Percentiles rank a stretch among this genome's conserved stretches.
phyloP scores from a whole-genome alignment of 2,888 invertebrate species.

The Lysandra bellargus region DNA sequence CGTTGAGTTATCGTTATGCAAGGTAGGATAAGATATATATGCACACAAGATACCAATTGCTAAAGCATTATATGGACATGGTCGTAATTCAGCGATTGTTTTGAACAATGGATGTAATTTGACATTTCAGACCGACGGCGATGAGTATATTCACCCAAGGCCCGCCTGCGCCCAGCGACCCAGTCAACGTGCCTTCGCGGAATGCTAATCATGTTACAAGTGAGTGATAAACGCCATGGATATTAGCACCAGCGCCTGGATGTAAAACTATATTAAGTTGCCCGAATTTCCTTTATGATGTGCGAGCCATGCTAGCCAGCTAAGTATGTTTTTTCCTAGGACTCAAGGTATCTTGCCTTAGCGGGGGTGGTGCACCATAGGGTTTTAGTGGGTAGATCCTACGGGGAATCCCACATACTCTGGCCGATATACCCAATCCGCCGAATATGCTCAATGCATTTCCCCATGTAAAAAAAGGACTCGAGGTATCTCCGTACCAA shows the following conservation, averaged over 20 bases:
- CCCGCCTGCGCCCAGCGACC: conserved; percentile 81
- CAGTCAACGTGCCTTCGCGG: conserved; percentile 82
- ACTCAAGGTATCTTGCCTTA: too few relatives aligned
- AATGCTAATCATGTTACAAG: conserved; percentile 57
- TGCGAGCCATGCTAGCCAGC: background rate
- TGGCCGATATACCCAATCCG: too few relatives aligned
- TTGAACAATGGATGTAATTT: conserved; percentile 30
- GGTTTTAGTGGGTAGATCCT: too few relatives aligned
- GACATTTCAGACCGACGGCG: conserved; percentile 79
- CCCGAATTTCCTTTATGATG: too few relatives aligned
- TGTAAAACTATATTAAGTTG: background rate
- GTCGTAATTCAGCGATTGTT: background rate
- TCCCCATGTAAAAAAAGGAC: too few relatives aligned
- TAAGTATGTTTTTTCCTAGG: background rate
- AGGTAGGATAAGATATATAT: background rate
- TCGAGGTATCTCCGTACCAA: too few relatives aligned
- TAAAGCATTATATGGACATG: background rate
- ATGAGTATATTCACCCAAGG: conserved; percentile 83
- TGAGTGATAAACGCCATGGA: conserved; percentile 47
- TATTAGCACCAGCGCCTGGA: background rate
- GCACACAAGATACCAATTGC: background rate
- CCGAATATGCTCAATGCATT: too few relatives aligned
- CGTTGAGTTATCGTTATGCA: background rate
- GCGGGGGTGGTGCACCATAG: too few relatives aligned
- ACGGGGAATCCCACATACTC: too few relatives aligned